Percentiles rank a stretch among this genome's conserved stretches.
Evolutionary conservation across 2,888 invertebrate species (phyloP).

Genomic region (Diaperis boleti): DNA sequence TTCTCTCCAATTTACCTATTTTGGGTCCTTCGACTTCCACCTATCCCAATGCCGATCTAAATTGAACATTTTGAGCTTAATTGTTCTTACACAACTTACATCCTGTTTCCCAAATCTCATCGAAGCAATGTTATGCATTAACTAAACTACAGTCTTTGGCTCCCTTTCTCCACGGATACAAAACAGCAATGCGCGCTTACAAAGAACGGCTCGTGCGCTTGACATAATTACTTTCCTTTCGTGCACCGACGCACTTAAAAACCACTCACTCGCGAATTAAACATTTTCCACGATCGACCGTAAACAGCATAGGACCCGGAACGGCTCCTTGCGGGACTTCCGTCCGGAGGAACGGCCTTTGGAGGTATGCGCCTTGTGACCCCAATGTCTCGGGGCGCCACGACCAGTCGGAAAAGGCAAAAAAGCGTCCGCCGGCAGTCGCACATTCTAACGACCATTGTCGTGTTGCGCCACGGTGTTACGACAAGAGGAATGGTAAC

Average conservation of each 20-base stretch:
- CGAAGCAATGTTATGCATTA: too few species aligned
- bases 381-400: conserved; percentile 44
- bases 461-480: conserved; percentile 36
- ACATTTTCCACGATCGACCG: too few species aligned
- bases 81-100: too few species aligned
- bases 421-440: conserved; percentile 29
- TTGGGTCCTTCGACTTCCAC: too few species aligned
- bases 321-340: not conserved
- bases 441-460: conserved; percentile 39
- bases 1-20: too few species aligned
- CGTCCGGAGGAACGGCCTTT: conserved; percentile 39
- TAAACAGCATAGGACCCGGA: not conserved
- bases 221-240: conserved; percentile 29
- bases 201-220: conserved; percentile 32
- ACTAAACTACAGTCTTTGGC: conserved; percentile 24
- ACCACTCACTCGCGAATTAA: too few species aligned
- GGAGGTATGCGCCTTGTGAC: conserved; percentile 41
- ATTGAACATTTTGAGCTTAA: too few species aligned
- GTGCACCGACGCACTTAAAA: not conserved
- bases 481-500: conserved; percentile 31
- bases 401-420: conserved; percentile 41
- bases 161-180: conserved; percentile 26
- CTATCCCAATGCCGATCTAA: too few species aligned
- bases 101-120: too few species aligned
- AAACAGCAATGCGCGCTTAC: conserved; percentile 11